Percentiles rank a stretch among this genome's conserved stretches.
Evolutionary conservation across 1,140 invertebrate species (phyloP).

Genomic region (Druon quercuslanigerum): DNA sequence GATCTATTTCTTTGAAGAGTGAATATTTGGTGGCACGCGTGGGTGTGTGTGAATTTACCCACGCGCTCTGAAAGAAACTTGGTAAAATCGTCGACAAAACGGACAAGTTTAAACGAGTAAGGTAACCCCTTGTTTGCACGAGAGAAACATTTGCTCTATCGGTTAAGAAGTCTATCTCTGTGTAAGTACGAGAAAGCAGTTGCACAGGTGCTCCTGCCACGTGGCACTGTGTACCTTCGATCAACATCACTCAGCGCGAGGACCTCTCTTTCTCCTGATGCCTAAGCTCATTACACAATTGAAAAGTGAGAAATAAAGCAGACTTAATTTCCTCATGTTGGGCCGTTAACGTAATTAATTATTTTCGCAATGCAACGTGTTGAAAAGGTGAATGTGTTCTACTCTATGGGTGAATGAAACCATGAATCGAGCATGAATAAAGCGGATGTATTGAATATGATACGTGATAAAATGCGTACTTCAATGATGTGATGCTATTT

Average conservation of each 20-base stretch:
- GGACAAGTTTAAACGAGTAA: conserved; percentile 51
- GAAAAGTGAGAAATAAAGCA: conserved; percentile 22
- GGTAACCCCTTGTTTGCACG: conserved; percentile 52
- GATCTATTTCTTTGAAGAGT: no score
- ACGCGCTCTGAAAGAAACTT: conserved; percentile 5
- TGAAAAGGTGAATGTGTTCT: background rate
- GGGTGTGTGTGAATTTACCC: conserved; percentile 2
- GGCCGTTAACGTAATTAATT: background rate
- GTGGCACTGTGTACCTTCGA: conserved; percentile 55
- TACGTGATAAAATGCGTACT: background rate
- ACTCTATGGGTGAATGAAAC: background rate
- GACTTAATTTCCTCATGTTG: conserved; percentile 6
- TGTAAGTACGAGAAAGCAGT: conserved; percentile 35
- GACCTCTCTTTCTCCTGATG: conserved; percentile 22
- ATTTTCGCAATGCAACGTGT: conserved; percentile 2
- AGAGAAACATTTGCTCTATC: conserved; percentile 57
- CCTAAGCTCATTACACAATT: conserved; percentile 28
- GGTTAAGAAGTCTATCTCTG: conserved; percentile 49
- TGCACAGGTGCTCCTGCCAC: conserved; percentile 54
- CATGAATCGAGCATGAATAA: conserved; percentile 5
- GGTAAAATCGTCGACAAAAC: conserved; percentile 45
- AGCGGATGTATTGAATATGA: conserved; percentile 26
- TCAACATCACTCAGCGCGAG: conserved; percentile 42
- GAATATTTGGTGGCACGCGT: background rate
- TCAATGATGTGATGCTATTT: conserved; percentile 8